Percentiles rank a stretch among this genome's conserved stretches.
Conservation (phyloP, 2,113 vertebrate species). For the Suricata suricatta region DNA sequence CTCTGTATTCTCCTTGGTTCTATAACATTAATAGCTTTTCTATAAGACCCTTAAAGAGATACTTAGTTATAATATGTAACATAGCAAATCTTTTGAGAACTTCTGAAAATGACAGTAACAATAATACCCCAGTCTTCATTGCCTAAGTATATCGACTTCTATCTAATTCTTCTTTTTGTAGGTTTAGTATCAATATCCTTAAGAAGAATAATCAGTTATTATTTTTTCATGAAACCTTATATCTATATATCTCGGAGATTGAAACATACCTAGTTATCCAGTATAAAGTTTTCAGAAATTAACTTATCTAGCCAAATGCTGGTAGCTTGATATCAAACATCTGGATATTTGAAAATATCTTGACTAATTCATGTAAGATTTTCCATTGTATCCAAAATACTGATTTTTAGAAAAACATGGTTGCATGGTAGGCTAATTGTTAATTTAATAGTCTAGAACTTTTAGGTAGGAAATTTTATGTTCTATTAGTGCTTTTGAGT, state of each 20-base stretch:
- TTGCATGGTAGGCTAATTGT: background rate
- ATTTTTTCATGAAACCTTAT: conserved; percentile 12
- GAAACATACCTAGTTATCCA: background rate
- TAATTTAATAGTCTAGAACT: background rate
- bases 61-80: background rate
- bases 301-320: background rate
- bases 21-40: background rate
- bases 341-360: background rate
- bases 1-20: background rate
- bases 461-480: background rate
- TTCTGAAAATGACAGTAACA: background rate
- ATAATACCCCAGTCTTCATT: background rate
- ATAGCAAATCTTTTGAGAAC: background rate
- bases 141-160: background rate
- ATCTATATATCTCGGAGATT: background rate
- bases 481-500: background rate
- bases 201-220: background rate
- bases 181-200: background rate
- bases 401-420: background rate
- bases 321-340: background rate
- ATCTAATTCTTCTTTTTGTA: background rate
- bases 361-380: background rate
- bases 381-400: background rate
- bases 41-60: background rate
- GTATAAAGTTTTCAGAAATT: background rate